Conservation (phyloP, 2,797 vertebrate genomes). For the Molossus alvarezi region DNA sequence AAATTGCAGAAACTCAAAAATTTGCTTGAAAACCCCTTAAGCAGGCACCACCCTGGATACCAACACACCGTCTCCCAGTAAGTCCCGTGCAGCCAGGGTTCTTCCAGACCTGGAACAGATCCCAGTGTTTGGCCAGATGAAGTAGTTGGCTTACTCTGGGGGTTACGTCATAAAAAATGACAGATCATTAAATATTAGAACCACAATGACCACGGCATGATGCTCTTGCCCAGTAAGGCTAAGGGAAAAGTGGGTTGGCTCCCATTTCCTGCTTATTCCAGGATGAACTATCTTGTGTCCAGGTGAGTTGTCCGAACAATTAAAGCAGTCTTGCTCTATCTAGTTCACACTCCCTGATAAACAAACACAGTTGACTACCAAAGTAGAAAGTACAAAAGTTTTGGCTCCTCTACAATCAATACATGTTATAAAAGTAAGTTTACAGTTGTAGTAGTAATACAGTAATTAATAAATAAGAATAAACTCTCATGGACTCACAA, state of each 20-base stretch:
- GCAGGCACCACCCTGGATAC: neutral
- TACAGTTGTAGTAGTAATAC: neutral
- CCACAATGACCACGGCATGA: neutral
- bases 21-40: neutral
- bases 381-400: neutral
- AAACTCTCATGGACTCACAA: neutral
- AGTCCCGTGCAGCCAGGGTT: neutral
- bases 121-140: neutral
- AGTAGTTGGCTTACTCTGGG: neutral
- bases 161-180: neutral
- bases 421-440: neutral
- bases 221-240: neutral
- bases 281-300: neutral
- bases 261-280: neutral
- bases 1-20: constrained; percentile 9
- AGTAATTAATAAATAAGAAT: neutral
- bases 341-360: neutral
- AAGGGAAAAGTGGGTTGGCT: neutral
- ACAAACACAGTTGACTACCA: neutral
- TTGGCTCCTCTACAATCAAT: neutral
- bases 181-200: neutral
- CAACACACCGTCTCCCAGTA: neutral
- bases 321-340: neutral
- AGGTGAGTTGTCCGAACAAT: neutral
- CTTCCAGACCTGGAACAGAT: neutral